Percentiles rank a stretch among this genome's conserved stretches.
Conservation (phyloP, 2,888 invertebrate species). For the Lomographa bimaculata region DNA sequence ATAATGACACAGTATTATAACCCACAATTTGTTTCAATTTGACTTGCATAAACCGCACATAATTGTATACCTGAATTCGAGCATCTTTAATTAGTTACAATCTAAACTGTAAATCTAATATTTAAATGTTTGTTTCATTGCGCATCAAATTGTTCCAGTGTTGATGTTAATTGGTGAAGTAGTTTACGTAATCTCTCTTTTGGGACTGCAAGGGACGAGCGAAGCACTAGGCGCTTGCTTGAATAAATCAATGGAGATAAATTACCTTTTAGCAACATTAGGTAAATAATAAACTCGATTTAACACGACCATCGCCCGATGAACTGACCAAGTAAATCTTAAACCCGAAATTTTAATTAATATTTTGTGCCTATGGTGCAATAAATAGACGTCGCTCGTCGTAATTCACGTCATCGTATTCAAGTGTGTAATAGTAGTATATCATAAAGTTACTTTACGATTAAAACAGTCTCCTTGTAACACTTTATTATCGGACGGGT, state of each 20-base stretch:
- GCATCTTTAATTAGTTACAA: conserved; percentile 44
- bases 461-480: conserved; percentile 78
- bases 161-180: conserved; percentile 5
- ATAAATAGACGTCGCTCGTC: too few species aligned
- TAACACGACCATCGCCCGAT: too few species aligned
- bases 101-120: conserved; percentile 39
- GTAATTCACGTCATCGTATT: conserved; percentile 34
- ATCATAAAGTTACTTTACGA: conserved; percentile 68
- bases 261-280: too few species aligned
- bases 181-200: too few species aligned
- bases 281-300: too few species aligned
- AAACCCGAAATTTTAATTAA: too few species aligned
- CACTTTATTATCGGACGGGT: conserved; percentile 75
- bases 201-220: too few species aligned
- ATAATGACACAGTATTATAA: conserved; percentile 41
- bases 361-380: too few species aligned
- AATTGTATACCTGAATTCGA: conserved; percentile 46
- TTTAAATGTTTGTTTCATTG: conserved; percentile 12
- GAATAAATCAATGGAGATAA: too few species aligned
- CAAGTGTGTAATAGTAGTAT: conserved; percentile 44
- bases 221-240: too few species aligned
- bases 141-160: neutral
- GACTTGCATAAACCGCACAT: conserved; percentile 43
- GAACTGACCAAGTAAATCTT: too few species aligned
- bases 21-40: conserved; percentile 50